These are phyloP conservation scores for Natator depressus DNA, from an alignment of 2,113 vertebrate genomes.

Conservation along the genomic window DNA sequence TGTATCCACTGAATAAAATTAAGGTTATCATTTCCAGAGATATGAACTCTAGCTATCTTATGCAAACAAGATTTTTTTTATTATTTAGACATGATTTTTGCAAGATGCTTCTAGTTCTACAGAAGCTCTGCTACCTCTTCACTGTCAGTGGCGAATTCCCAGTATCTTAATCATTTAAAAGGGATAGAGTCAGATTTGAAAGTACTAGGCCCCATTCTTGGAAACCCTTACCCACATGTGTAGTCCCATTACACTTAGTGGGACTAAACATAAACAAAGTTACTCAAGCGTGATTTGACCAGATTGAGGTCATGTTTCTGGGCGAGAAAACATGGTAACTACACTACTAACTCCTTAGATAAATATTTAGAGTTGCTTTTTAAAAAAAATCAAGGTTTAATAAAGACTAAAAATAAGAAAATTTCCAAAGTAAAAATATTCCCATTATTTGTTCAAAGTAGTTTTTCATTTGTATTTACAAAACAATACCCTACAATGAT, in stretches of 20 bases:
- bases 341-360: not conserved
- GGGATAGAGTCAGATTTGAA: slow-evolving; percentile 27
- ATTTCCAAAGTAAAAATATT: not conserved
- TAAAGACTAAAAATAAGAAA: rapidly evolving
- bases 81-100: not conserved
- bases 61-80: not conserved
- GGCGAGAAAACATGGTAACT: not conserved
- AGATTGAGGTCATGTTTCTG: not conserved
- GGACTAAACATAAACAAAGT: slow-evolving; percentile 44
- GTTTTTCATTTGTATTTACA: not conserved
- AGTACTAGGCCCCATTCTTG: slow-evolving; percentile 49
- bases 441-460: not conserved
- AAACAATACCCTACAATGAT: not conserved
- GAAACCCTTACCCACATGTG: not conserved
- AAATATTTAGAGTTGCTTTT: not conserved
- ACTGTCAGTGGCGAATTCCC: slow-evolving; percentile 34
- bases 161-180: slow-evolving; percentile 53
- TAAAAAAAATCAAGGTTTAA: not conserved
- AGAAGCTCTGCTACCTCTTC: not conserved
- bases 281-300: not conserved
- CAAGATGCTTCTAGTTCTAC: not conserved
- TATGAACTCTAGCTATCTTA: not conserved
- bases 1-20: not conserved
- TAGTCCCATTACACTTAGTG: slow-evolving; percentile 30
- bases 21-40: not conserved